A percentile compares a stretch with the other conserved stretches of the same genome.
These are phyloP conservation scores for Gymnogyps californianus DNA, from an alignment of 2,113 vertebrate species.

Conservation along the genomic window DNA sequence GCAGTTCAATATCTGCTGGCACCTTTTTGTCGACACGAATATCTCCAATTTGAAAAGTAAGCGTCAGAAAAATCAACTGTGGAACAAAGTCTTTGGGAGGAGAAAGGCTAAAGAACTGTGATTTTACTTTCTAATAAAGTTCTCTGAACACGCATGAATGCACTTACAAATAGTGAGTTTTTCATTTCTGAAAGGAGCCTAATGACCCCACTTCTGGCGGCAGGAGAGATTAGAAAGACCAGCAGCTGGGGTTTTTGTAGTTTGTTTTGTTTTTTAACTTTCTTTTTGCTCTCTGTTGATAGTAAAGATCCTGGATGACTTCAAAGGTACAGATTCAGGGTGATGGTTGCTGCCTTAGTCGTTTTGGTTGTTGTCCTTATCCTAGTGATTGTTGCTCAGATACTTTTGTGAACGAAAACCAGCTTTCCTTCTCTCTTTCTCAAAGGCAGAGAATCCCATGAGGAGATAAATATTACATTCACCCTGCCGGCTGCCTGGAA, in stretches of 20 bases:
- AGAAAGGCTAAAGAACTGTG: background rate
- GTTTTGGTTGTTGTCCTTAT: background rate
- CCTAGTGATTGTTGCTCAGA: background rate
- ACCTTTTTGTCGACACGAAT: background rate
- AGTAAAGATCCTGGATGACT: background rate
- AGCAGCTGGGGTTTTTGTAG: background rate
- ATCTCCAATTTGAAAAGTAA: background rate
- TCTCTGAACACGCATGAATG: background rate
- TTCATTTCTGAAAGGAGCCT: background rate
- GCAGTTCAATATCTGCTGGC: background rate
- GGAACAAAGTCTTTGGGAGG: background rate
- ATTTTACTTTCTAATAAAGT: background rate
- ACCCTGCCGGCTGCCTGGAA: slow-evolving; percentile 93
- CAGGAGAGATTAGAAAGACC: background rate
- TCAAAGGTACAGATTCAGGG: background rate
- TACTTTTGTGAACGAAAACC: background rate
- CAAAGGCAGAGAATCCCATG: slow-evolving; percentile 90
- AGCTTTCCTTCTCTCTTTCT: slow-evolving; percentile 5
- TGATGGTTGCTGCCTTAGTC: background rate
- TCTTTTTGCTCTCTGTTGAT: background rate
- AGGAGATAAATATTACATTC: slow-evolving; percentile 97
- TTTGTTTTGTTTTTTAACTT: background rate
- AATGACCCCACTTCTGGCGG: background rate
- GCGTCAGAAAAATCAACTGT: background rate
- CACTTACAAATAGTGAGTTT: background rate